phyloP scores from a whole-genome alignment of 2,888 invertebrate species.

The Tenodera sinensis region DNA sequence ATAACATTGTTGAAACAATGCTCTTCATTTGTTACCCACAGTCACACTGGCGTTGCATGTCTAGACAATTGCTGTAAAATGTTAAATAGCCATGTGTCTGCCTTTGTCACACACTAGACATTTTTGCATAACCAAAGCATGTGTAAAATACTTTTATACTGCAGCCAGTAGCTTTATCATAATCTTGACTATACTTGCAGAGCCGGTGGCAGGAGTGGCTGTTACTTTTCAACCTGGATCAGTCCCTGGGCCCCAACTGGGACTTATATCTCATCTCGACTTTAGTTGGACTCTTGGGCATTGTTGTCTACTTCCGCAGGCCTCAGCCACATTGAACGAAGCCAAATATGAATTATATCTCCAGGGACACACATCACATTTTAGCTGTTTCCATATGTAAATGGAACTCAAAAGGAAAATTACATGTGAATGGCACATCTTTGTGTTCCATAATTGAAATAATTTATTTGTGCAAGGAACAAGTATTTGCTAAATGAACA shows the following conservation, averaged over 20 bases:
- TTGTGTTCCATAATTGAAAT: not conserved
- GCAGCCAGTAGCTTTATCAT: not conserved
- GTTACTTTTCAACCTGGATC: conserved; percentile 61
- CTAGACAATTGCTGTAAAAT: too few relatives aligned
- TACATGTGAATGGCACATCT: not conserved
- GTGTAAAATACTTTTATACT: not conserved
- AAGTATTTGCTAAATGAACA: not conserved
- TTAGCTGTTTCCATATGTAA: not conserved
- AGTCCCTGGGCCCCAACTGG: conserved; percentile 82
- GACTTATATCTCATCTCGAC: conserved; percentile 87
- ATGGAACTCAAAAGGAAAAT: not conserved
- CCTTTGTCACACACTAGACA: too few relatives aligned
- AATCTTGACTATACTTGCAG: conserved; percentile 46
- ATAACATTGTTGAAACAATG: too few relatives aligned
- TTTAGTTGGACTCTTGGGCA: conserved; percentile 75
- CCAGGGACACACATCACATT: not conserved
- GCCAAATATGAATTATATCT: not conserved
- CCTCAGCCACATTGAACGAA: conserved; percentile 44
- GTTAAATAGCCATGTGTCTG: too few relatives aligned
- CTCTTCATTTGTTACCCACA: too few relatives aligned
- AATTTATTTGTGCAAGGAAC: not conserved
- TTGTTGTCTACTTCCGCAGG: conserved; percentile 75
- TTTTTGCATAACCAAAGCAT: too few relatives aligned
- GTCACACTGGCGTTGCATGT: too few relatives aligned
- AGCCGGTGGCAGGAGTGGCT: conserved; percentile 49